Evolutionary conservation across 2,888 invertebrate species (phyloP), one percentile per base, ranked within the genome.

Genomic region (Sphaerophoria taeniata): DNA sequence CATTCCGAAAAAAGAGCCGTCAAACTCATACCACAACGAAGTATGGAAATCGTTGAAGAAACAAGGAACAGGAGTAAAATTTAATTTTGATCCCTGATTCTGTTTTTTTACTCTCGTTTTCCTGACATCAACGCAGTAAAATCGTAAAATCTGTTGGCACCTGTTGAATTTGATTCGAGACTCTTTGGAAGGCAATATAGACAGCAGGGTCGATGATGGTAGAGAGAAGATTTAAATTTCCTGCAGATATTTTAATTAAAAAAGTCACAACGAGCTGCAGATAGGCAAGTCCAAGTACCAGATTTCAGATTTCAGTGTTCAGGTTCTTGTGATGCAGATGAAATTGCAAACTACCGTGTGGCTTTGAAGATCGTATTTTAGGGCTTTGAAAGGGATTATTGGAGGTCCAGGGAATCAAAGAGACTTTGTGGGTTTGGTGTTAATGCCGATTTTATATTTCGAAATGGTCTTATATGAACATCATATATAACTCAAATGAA

Each of bases 21-120:
- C 9, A 0, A 12, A 6, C 47, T 7, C 14, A 16, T 16, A 43
- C 7, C 11, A 14, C 11, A 51, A 39, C 4, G 12, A 51, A 49
- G 12, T 12, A 2, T 11, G 43, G 43, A 1, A 53, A n/a, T 7
- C 24, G 31, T 4, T 14, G 47, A 39, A 39, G 33, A 6, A 16
- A 47, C 9, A 45, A 72, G 14, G 49, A 56, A 43, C 60, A 43
- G 53, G 60, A 53, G 71, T 76, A 16, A 51, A 79, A 84, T 80
- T 84, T 79, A 75, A 84, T 84, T 84, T 84, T 80, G 84, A 84
- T 80, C 79, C 75, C 47, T 72, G 75, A 75, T 76, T 84, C 63
- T 24, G 58, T 58, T 47, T 36, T 33, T 47, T 11, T 43, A 6
- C 6, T 11, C 39, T 11, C 5, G 9, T 61, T 49, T n/a, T 31